These are phyloP conservation scores for Zygothrica quintamaculata DNA, from an alignment of 2,888 invertebrate genomes.

Conservation along the genomic window DNA sequence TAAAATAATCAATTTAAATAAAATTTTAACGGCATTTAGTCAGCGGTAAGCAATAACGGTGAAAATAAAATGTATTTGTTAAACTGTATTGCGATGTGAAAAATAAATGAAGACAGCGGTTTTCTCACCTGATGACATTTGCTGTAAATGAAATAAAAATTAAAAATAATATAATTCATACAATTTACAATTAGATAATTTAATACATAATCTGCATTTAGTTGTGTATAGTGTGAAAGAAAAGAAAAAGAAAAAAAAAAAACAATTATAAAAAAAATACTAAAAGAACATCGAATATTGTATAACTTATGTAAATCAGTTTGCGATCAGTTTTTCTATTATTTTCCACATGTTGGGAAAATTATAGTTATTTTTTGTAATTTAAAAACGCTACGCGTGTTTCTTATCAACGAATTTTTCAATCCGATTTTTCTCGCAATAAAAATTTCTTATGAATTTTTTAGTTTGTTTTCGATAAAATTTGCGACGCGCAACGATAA, in stretches of 20 bases:
- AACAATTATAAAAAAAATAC: not conserved
- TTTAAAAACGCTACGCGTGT: constrained; percentile 35
- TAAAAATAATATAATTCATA: constrained; percentile 30
- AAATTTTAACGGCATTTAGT: constrained; percentile 52
- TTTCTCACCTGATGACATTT: constrained; percentile 30
- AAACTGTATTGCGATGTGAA: not conserved
- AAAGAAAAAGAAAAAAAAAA: no score
- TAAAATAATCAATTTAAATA: constrained; percentile 36
- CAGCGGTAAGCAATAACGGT: no score
- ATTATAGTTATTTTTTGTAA: constrained; percentile 5
- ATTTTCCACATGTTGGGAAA: constrained; percentile 21
- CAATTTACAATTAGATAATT: constrained; percentile 66
- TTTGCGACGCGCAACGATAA: constrained; percentile 41
- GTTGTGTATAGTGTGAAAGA: constrained; percentile 45
- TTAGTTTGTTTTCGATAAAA: not conserved
- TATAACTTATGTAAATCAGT: constrained; percentile 53
- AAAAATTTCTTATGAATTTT: constrained; percentile 3
- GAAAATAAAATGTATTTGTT: not conserved
- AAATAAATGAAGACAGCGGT: not conserved
- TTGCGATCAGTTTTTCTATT: constrained; percentile 36
- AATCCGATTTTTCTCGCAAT: constrained; percentile 20
- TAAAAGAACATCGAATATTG: constrained; percentile 19
- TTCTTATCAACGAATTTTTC: constrained; percentile 33
- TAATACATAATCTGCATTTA: constrained; percentile 66
- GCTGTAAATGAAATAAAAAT: constrained; percentile 38